Percentiles rank a stretch among this genome's conserved stretches.
phyloP scores from a whole-genome alignment of 2,888 invertebrate genomes.

The Hydraecia micacea region DNA sequence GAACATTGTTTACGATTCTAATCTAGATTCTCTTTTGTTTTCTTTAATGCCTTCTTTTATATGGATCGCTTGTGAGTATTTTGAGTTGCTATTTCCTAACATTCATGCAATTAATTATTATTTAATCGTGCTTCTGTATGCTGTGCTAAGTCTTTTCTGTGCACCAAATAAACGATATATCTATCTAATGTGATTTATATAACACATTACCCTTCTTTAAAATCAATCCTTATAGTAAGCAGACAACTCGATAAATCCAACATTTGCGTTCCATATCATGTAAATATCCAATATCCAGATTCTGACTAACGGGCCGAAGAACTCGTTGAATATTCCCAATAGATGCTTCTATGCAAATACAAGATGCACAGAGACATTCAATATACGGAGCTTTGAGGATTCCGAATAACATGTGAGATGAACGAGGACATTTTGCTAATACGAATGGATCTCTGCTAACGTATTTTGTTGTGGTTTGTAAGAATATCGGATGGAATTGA shows the following conservation, averaged over 20 bases:
- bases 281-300: conserved; percentile 1
- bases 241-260: not conserved
- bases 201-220: not conserved
- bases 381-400: conserved; percentile 14
- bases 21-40: conserved; percentile 14
- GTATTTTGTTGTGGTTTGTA: not conserved
- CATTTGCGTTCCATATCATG: not conserved
- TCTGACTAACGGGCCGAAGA: conserved; percentile 15
- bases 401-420: conserved; percentile 7
- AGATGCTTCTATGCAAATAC: conserved; percentile 55
- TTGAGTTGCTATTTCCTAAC: not conserved
- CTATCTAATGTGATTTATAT: not conserved
- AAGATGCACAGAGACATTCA: conserved; percentile 37
- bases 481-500: not conserved
- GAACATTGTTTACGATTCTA: not conserved
- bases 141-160: too few species aligned
- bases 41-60: conserved; percentile 21
- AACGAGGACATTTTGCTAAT: conserved; percentile 24
- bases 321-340: conserved; percentile 36
- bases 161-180: too few species aligned
- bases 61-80: conserved; percentile 31
- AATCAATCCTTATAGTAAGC: not conserved
- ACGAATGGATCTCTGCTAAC: not conserved
- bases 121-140: too few species aligned
- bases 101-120: too few species aligned